These are phyloP conservation scores for Pangasius sanitwongsei DNA, from an alignment of 2,797 vertebrate genomes.

Conservation along the genomic window DNA sequence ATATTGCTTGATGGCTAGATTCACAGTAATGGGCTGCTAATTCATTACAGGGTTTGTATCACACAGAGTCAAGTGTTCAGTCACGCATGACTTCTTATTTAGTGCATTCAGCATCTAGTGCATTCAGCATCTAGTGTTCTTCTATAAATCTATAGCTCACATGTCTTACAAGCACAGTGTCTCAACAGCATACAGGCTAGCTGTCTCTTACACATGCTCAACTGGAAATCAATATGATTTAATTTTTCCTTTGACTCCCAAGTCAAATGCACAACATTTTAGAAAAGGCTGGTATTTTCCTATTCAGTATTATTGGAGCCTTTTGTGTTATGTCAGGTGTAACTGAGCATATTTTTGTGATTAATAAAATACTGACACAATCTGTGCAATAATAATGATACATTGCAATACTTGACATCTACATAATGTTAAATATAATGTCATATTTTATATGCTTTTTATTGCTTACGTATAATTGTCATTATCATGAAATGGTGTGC, in stretches of 20 bases:
- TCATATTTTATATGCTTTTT: constrained; percentile 14
- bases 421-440: neutral
- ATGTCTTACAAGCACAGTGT: constrained; percentile 70
- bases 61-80: constrained; percentile 83
- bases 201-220: constrained; percentile 66
- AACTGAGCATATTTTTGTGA: neutral
- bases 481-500: constrained; percentile 21
- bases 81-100: constrained; percentile 80
- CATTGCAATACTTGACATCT: constrained; percentile 1
- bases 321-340: neutral
- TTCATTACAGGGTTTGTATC: constrained; percentile 83
- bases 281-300: neutral
- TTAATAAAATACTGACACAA: constrained; percentile 5
- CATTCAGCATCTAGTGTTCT: constrained; percentile 79
- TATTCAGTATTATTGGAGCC: neutral
- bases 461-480: constrained; percentile 20
- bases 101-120: constrained; percentile 81
- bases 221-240: constrained; percentile 74
- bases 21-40: constrained; percentile 78
- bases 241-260: constrained; percentile 69
- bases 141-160: constrained; percentile 70
- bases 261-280: constrained; percentile 41
- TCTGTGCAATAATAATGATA: constrained; percentile 18
- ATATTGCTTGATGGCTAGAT: constrained; percentile 69
- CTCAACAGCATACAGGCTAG: constrained; percentile 61